Base-by-base conservation (phyloP, 2,797 vertebrate species). In the Tangara arthus region DNA sequence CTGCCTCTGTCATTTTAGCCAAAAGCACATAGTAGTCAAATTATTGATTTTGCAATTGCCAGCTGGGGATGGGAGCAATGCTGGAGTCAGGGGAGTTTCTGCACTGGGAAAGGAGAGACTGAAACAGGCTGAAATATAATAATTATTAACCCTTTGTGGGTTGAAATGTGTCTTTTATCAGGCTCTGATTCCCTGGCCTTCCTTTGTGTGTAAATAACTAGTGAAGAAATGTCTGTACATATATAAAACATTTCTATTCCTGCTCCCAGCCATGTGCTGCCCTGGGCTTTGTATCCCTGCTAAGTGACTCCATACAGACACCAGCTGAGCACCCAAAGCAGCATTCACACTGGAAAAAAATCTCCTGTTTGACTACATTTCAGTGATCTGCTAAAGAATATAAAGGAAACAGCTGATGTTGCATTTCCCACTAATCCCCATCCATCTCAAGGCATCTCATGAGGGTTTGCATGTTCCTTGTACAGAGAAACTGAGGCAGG, bases 11-110 rank as follows among this genome's bases (percentile, higher is more conserved):
- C n/a, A 0, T 76, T 82, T 72, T 42, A 90, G 85, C 87, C 85
- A 56, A 91, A 93, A 96, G 93, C 85, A 60, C 30, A 79, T 53
- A 79, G 18, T 47, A 72, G 85, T 42, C 4, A 1, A 82, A 78
- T 92, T 83, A 80, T 53, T 80, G 81, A 85, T 91, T 97, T 94
- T 95, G 94, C 92, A 89, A 87, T 50, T 79, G 66, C 56, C 80
- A n/a, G 82, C 37, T 87, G 87, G 75, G 59, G 81, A 55, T 81
- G 92, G 85, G 89, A 94, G 82, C 30, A 55, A 24, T 2, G 39
- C 83, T 80, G 75, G 68, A 77, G 63, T 49, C 49, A 4, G 53
- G 71, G 83, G 44, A 82, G 14, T 50, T 82, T 87, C 63, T 90
- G 41, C 46, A 28, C 56, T 42, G 78, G 28, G 77, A 81, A 87